These are phyloP conservation scores for Zosterops lateralis DNA, from an alignment of 2,113 vertebrate species.

Conservation along the genomic window DNA sequence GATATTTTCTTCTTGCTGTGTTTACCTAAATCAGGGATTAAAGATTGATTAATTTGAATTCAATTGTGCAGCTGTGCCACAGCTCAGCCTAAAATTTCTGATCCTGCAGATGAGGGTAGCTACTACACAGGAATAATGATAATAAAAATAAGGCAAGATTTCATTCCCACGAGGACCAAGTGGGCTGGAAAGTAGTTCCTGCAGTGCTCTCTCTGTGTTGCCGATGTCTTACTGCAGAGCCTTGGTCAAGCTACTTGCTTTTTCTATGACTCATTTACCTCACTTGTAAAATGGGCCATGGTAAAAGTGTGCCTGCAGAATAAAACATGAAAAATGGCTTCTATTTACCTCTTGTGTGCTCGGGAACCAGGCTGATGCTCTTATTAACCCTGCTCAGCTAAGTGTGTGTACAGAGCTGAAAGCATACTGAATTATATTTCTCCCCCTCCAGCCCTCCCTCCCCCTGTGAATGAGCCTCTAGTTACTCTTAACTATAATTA, in stretches of 20 bases:
- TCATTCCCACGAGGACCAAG: background rate
- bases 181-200: background rate
- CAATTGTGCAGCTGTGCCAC: background rate
- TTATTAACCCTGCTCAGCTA: constrained; percentile 57
- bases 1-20: background rate
- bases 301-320: constrained; percentile 24
- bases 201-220: background rate
- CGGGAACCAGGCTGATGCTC: constrained; percentile 25
- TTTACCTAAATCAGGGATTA: background rate
- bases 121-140: background rate
- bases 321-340: constrained; percentile 63
- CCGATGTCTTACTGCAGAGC: constrained; percentile 17
- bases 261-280: constrained; percentile 55
- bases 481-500: constrained; percentile 41
- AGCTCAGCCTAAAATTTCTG: background rate
- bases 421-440: background rate
- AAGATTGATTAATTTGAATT: background rate
- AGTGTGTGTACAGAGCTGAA: background rate
- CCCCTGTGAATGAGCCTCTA: background rate
- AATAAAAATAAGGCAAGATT: background rate
- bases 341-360: constrained; percentile 42
- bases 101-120: background rate
- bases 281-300: constrained; percentile 5
- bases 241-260: constrained; percentile 50
- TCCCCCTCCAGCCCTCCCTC: background rate